phyloP scores from a whole-genome alignment of 2,797 vertebrate species.

The Sus cebifrons region DNA sequence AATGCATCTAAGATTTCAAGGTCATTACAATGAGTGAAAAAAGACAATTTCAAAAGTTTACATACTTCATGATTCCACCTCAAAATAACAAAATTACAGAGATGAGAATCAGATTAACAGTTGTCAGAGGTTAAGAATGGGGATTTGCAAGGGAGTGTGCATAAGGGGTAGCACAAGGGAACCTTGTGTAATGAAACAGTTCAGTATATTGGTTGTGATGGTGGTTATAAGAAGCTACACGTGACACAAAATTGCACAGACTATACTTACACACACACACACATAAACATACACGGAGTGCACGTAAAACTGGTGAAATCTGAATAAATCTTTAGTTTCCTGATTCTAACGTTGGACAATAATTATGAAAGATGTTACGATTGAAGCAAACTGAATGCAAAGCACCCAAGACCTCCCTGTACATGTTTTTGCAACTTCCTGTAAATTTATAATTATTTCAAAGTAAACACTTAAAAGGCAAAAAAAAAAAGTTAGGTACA shows the following conservation, averaged over 20 bases:
- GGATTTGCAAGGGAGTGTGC: background rate
- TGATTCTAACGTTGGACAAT: background rate
- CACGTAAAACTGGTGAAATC: constrained; percentile 48
- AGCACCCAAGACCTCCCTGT: background rate
- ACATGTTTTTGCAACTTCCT: constrained; percentile 7
- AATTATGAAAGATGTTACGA: constrained; percentile 25
- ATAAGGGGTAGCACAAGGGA: background rate
- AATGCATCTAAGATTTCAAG: constrained; percentile 57
- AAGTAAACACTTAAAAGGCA: constrained; percentile 51
- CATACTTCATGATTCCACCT: background rate
- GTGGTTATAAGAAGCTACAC: constrained; percentile 50
- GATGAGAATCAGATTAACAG: constrained; percentile 47
- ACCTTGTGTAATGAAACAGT: background rate
- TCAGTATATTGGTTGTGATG: background rate
- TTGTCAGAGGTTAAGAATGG: constrained; percentile 5
- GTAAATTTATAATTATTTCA: constrained; percentile 61
- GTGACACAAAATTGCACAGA: background rate
- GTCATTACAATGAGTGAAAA: constrained; percentile 48
- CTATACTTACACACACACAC: background rate
- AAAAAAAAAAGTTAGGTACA: background rate
- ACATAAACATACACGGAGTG: background rate
- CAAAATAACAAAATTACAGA: constrained; percentile 66
- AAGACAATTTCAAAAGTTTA: constrained; percentile 17
- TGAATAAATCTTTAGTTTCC: constrained; percentile 60
- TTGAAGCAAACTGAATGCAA: background rate